A percentile compares a stretch with the other conserved stretches of the same genome.
phyloP scores from a whole-genome alignment of 2,113 vertebrate genomes.

The Telmatochromis brichardi region DNA sequence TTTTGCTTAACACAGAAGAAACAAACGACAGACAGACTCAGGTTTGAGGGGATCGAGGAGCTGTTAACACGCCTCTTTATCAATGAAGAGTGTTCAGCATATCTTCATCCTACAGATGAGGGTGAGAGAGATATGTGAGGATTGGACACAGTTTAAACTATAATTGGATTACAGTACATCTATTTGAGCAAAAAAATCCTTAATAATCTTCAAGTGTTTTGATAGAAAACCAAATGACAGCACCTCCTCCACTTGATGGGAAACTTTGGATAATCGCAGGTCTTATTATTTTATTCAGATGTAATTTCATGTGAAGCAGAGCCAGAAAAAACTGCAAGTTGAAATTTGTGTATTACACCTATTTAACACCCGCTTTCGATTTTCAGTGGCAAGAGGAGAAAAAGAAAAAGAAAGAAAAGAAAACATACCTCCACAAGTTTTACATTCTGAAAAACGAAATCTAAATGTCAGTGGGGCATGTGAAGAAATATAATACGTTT shows the following conservation, averaged over 20 bases:
- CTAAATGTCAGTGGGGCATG: neutral
- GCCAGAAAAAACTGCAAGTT: neutral
- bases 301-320: neutral
- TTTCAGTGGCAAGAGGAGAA: neutral
- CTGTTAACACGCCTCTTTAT: neutral
- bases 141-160: neutral
- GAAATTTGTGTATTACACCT: neutral
- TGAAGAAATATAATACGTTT: rapidly evolving
- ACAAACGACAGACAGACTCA: neutral
- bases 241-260: neutral
- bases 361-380: neutral
- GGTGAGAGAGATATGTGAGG: neutral
- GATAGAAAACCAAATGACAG: neutral
- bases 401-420: neutral
- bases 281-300: neutral
- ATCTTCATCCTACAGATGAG: neutral
- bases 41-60: neutral
- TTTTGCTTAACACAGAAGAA: neutral
- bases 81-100: neutral
- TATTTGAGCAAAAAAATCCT: neutral
- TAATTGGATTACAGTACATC: neutral
- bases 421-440: neutral
- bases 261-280: neutral
- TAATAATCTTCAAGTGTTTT: neutral
- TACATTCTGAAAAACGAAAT: neutral